Base-by-base conservation (phyloP, 2,113 vertebrate species). In the Drymodes brunneopygia region DNA sequence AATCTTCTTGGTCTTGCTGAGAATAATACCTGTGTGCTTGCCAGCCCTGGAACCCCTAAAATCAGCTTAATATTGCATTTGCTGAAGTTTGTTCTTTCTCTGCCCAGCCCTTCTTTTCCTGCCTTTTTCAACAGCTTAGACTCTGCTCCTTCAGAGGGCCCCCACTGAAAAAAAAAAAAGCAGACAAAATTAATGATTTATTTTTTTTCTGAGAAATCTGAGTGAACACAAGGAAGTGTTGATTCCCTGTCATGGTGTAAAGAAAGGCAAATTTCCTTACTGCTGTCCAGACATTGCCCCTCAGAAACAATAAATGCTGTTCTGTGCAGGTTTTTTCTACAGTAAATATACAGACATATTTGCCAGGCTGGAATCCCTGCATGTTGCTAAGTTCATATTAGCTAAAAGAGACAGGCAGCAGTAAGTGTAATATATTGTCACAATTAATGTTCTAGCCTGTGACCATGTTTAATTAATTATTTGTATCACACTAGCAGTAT, bases 391-490 rank as follows among this genome's bases (percentile, higher is more conserved):
- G 21, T 64, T 88, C 66, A 25, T 80, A 77, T 73, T 88, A 87
- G 92, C 90, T 82, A 29, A 62, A 83, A 70, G 58, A 92, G 71
- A 95, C 85, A 88, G 75, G 90, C 58, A 88, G 48, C 44, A 86
- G 67, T 83, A 90, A 94, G 80, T 57, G 67, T 94, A 93, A 92
- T 92, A 64, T 94, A 93, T 83, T 83, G 72, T 93, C 81, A 93
- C 60, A 87, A 86, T 90, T 88, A 90, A 92, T 86, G 93, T 92
- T 88, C 51, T 90, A 88, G 80, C 48, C 65, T 96, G 90, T 88
- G 93, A 92, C 56, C 67, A 70, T 78, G 79, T 90, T 96, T 96
- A 94, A 92, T 94, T 96, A 95, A 82, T 96, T 95, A 95, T 94
- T 95, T 97, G 90, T 88, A 81, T 81, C 82, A 62, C 40, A 33